Percentiles rank a stretch among this genome's conserved stretches.
phyloP scores from a whole-genome alignment of 2,113 vertebrate species.

The Cepphus grylle region DNA sequence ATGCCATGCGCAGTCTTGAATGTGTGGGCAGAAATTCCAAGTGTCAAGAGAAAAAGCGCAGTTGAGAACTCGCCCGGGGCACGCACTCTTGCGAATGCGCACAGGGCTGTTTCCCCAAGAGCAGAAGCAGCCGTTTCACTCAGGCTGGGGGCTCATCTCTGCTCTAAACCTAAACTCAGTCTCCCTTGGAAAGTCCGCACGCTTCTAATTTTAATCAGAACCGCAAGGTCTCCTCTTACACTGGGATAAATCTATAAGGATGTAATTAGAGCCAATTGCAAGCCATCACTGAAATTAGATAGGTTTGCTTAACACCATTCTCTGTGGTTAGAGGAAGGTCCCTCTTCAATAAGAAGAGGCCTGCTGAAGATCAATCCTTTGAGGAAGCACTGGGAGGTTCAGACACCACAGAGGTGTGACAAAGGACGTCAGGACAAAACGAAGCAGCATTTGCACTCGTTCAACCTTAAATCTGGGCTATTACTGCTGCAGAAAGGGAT shows the following conservation, averaged over 20 bases:
- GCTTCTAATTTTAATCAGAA: not conserved
- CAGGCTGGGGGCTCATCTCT: not conserved
- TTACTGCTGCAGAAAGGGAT: not conserved
- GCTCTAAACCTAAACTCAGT: not conserved
- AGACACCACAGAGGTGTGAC: too few species aligned
- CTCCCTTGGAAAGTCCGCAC: not conserved
- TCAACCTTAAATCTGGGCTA: accelerated
- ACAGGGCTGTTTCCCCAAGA: not conserved
- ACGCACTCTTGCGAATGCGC: not conserved
- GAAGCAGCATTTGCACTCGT: not conserved
- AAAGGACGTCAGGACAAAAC: accelerated
- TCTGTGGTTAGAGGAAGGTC: not conserved
- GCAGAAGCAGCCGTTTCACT: accelerated
- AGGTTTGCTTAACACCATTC: not conserved
- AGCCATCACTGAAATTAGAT: not conserved
- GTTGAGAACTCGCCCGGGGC: accelerated
- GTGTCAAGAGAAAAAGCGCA: not conserved
- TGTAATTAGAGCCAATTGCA: not conserved
- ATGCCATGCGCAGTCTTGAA: not conserved
- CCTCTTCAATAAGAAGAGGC: not conserved
- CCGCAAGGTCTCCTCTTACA: accelerated
- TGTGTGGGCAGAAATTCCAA: not conserved
- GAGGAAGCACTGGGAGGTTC: not conserved
- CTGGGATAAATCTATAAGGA: not conserved
- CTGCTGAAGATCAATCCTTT: not conserved